A percentile compares a stretch with the other conserved stretches of the same genome.
phyloP scores from a whole-genome alignment of 2,797 vertebrate species.

The Mormyrus hasselquistii region DNA sequence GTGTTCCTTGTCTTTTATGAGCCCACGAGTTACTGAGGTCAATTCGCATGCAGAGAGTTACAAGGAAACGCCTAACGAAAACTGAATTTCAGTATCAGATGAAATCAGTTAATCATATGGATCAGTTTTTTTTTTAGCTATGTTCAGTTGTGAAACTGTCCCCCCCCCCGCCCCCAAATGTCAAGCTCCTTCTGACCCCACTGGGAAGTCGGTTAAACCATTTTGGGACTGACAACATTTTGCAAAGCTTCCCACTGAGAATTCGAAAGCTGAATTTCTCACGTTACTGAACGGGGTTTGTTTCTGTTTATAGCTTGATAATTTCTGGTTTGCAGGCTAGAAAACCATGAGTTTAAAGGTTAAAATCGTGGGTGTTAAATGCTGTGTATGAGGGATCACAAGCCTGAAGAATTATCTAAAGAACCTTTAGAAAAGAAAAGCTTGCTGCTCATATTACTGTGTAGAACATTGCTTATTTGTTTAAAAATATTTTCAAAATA shows the following conservation, averaged over 20 bases:
- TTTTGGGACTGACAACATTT: background rate
- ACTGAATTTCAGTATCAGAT: background rate
- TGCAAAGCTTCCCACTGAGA: background rate
- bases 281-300: background rate
- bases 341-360: background rate
- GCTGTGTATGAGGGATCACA: background rate
- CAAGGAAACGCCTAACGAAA: background rate
- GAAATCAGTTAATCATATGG: background rate
- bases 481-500: background rate
- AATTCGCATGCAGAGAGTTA: background rate
- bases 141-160: background rate
- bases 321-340: background rate
- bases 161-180: background rate
- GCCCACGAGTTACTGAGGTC: background rate
- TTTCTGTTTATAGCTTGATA: background rate
- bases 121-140: background rate
- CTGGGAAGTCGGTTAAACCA: background rate
- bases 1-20: background rate
- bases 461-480: background rate
- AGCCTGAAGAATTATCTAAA: background rate
- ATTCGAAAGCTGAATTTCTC: background rate
- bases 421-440: background rate
- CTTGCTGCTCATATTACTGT: background rate
- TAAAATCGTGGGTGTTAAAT: background rate
- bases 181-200: background rate